Evolutionary conservation across 2,888 invertebrate genomes (phyloP), one percentile per base, ranked within the genome.

Genomic region (Criorhina ranunculi): DNA sequence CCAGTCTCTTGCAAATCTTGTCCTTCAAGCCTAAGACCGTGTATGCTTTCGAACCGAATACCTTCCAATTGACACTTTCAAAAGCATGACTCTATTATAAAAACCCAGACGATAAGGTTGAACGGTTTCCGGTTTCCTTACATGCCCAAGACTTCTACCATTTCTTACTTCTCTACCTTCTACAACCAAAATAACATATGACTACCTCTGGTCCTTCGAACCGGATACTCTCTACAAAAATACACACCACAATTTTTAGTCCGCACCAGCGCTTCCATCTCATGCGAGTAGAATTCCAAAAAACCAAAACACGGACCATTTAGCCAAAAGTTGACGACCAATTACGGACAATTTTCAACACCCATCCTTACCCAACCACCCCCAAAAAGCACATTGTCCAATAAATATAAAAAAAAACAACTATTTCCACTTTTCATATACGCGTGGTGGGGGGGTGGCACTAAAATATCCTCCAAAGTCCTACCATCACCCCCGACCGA

Each of bases 351-450:
- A 66, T 66, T 76, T 76, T 67, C 44, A 55, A 12, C 53, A 15
- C 33, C 42, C 31, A 49, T n/a, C 40, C 51, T 33, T 17, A 4
- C 12, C n/a, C 37, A 60, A 53, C 6, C 5, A 15, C 12, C 24
- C 17, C 46, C 51, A 51, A 77, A 60, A 77, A 35, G 24, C 24
- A 24, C 33, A 69, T 60, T 60, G 53, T 29, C 12, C 53, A 62
- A 64, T 57, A 70, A 70, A 78, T 37, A 70, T 40, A 17, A 55
- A 59, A 44, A 51, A 62, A 31, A 70, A 78, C 78, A 78, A 78
- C 78, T 78, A 78, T 78, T 70, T 70, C 70, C 78, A 70, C 78
- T 78, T 62, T n/a, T 40, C 78, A 70, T 78, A 64, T 70, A 70
- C 62, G 70, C 1, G 4, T 3, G 24, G 24, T 3, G 24, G 55